Evolutionary conservation across 2,797 vertebrate genomes (phyloP), one percentile per base, ranked within the genome.

Genomic region (Lepilemur ruficaudatus): DNA sequence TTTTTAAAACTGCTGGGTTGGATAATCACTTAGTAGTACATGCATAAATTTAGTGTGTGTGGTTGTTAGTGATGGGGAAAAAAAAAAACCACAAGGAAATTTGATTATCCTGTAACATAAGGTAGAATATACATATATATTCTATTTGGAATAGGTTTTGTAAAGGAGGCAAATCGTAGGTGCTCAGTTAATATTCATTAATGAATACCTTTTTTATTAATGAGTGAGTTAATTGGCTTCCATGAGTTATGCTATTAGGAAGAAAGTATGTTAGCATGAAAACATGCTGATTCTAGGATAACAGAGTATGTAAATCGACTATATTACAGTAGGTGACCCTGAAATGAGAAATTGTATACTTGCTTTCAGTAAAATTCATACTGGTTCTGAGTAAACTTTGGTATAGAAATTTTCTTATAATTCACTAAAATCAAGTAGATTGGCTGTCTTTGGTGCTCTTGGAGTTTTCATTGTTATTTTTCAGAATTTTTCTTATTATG

Each of bases 1-100:
- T 96, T 93, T 95, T 92, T 20, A 94, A 79, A 94, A 72, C 46
- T 79, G 43, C 23, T 50, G 2, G 79, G 12, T 78, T 95, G 82
- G n/a, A 63, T 82, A 82, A 48, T 88, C 65, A 67, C 28, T 72
- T 18, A 38, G 41, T 80, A 61, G 28, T 70, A 69, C 18, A 57
- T 89, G 38, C 4, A 4, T 38, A 92, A 76, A 28, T 32, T 6
- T 1, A 25, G 2, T 91, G 18, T 22, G 65, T 93, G 23, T 83
- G 14, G 35, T 76, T 73, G 5, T 94, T 96, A 91, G 7, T 86
- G n/a, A 85, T 82, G 25, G 67, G 41, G 2, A 22, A 50, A 59
- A 70, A 59, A 75, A 75, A 50, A 32, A n/a, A 32, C 13, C 52
- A 32, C 9, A 72, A 75, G 32, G 76, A 79, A 48, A 87, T 96